Conservation (phyloP, 1,140 invertebrate species). For the Plectrocnemia conspersa region DNA sequence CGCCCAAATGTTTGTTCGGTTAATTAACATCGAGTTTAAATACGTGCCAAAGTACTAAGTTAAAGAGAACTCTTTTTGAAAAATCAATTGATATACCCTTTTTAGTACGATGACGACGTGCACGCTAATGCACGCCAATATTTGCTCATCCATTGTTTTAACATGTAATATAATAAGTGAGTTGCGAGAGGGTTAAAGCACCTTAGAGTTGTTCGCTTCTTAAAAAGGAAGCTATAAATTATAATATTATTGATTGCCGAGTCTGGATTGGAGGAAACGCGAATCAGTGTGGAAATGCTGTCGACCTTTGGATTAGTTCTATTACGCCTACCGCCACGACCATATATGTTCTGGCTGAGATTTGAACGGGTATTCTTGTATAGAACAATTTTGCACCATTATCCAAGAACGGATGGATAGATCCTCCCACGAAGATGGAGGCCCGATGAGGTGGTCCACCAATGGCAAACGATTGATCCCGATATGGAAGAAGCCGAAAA, state of each 20-base stretch:
- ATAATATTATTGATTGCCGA: not conserved
- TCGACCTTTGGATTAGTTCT: constrained; percentile 30
- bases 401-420: constrained; percentile 23
- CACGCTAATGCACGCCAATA: no score
- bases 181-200: no score
- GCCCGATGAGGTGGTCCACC: constrained; percentile 28
- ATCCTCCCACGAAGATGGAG: constrained; percentile 27
- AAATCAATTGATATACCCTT: no score
- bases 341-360: constrained; percentile 3
- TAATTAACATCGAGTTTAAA: no score
- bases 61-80: no score
- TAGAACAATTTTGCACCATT: constrained; percentile 31
- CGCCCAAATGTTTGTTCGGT: no score
- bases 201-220: no score
- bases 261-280: not conserved
- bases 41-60: no score
- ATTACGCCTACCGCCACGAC: constrained; percentile 24
- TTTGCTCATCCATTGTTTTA: no score
- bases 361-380: constrained; percentile 14
- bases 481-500: constrained; percentile 19
- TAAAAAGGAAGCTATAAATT: constrained; percentile 6
- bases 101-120: no score
- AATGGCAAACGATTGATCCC: constrained; percentile 22
- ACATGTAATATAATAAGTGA: no score
- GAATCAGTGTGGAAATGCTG: constrained; percentile 18